Base-by-base conservation (phyloP, 2,113 vertebrate species). In the Otus sunia region DNA sequence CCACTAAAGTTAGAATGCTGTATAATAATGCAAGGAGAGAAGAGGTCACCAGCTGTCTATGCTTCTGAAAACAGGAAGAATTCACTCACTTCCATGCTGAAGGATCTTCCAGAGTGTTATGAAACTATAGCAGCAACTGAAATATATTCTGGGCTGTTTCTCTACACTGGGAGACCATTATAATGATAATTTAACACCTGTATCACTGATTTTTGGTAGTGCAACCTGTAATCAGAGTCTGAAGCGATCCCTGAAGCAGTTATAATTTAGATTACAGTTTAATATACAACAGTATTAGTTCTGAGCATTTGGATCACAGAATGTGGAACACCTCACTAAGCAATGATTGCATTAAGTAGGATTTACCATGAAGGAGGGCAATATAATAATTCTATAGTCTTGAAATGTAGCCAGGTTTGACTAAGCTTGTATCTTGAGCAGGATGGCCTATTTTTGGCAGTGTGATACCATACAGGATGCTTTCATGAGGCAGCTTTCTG, bases 181-280 rank as follows among this genome's bases (percentile, higher is more conserved):
- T 90, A 83, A 97, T 96, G 92, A 97, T 97, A 89, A 92, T 96
- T 97, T 98, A 98, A 94, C 95, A 98, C 91, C 96, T 97, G 95
- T 98, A 96, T 97, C 78, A 88, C 79, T 97, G 73, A 74, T 96
- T 97, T 93, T 91, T 94, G 92, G 87, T 96, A 95, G 50, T 80
- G 83, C 21, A 98, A 96, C 94, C 90, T 89, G 93, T 95, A 98
- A 97, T 98, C 97, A 98, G 83, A 96, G 80, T 86, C 77, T 97
- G 94, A 95, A 97, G 86, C 32, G 69, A 96, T 98, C 96, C 94
- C 94, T 56, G 71, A 90, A 95, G 92, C 60, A 90, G 95, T 97
- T 97, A 95, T 97, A 96, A 98, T 98, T 97, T 98, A 95, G 85
- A 97, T 98, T 97, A 96, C 74, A 76, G 78, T 83, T 96, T 97